A percentile compares a stretch with the other conserved stretches of the same genome.
Evolutionary conservation across 2,888 invertebrate species (phyloP).

Genomic region (Hylaea fasciaria): DNA sequence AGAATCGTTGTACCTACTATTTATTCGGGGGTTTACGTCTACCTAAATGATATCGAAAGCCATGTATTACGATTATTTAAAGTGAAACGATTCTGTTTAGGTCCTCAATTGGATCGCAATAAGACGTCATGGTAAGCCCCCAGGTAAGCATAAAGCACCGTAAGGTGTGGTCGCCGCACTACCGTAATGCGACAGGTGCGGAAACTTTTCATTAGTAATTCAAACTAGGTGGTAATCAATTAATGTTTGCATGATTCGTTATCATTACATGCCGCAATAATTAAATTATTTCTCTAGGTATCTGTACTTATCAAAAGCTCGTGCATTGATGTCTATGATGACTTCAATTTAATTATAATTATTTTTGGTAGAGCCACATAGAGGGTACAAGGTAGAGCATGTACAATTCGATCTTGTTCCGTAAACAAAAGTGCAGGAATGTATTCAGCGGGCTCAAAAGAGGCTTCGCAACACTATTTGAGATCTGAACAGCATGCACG

Average conservation of each 20-base stretch:
- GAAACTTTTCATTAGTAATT: background rate
- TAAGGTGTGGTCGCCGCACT: background rate
- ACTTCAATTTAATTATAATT: no score
- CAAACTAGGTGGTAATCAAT: background rate
- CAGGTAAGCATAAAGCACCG: background rate
- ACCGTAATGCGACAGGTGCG: background rate
- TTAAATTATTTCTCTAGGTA: background rate
- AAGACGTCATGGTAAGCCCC: no score
- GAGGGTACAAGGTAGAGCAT: no score
- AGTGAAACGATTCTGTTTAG: no score
- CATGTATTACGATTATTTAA: no score
- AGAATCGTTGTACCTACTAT: no score
- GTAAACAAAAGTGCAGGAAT: slow-evolving; percentile 3
- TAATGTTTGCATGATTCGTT: background rate
- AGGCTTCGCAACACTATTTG: slow-evolving; percentile 64
- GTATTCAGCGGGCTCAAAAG: slow-evolving; percentile 23
- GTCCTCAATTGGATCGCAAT: no score
- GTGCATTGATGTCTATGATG: background rate
- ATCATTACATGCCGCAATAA: background rate
- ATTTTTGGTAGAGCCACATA: no score
- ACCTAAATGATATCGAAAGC: no score
- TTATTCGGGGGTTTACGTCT: no score
- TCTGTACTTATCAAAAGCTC: no score
- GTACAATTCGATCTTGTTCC: no score
- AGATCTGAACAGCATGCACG: slow-evolving; percentile 70